Conservation (phyloP, 1,140 invertebrate genomes). For the Lerema accius region DNA sequence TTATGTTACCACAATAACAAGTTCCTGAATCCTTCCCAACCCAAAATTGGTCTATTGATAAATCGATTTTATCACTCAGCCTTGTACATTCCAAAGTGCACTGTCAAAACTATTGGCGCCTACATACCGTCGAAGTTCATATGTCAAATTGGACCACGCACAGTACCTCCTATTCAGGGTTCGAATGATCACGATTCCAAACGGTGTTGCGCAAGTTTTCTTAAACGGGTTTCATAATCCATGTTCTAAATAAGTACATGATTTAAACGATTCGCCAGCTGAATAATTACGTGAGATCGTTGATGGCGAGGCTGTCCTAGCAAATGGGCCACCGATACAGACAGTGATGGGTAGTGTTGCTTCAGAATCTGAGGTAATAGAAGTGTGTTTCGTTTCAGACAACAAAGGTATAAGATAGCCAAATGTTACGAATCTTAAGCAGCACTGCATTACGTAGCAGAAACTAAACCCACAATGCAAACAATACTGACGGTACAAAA, state of each 20-base stretch:
- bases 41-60: slow-evolving; percentile 2
- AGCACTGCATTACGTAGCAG: neutral
- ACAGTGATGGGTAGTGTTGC: slow-evolving; percentile 4
- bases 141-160: slow-evolving; percentile 44
- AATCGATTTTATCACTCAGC: slow-evolving; percentile 9
- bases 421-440: neutral
- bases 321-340: slow-evolving; percentile 2
- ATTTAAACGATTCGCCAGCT: slow-evolving; percentile 23
- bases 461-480: neutral
- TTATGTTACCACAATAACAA: neutral
- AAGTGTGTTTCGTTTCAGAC: neutral
- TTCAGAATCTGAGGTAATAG: slow-evolving; percentile 4
- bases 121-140: slow-evolving; percentile 23
- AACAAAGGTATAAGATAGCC: neutral
- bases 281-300: slow-evolving; percentile 25
- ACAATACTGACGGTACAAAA: neutral
- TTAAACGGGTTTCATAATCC: slow-evolving; percentile 24
- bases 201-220: slow-evolving; percentile 46
- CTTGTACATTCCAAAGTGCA: slow-evolving; percentile 15
- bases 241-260: slow-evolving; percentile 29
- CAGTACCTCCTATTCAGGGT: slow-evolving; percentile 55
- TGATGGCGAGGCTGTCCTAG: slow-evolving; percentile 22
- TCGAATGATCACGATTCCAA: slow-evolving; percentile 61
- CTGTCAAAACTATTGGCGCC: slow-evolving; percentile 31
- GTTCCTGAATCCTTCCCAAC: neutral